phyloP scores from a whole-genome alignment of 1,140 invertebrate species.

The Gryllus bimaculatus region DNA sequence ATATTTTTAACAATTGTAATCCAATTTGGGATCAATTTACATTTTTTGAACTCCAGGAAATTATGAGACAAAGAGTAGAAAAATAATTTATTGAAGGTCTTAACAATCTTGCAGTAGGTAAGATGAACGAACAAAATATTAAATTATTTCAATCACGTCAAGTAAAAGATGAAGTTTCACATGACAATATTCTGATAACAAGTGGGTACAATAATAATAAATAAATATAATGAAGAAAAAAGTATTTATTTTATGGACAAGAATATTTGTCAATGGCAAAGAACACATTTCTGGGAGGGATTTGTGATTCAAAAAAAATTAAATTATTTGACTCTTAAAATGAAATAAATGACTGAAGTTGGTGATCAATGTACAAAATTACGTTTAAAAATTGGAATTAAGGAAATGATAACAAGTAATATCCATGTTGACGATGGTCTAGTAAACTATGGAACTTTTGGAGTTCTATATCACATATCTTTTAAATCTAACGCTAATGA shows the following conservation, averaged over 20 bases:
- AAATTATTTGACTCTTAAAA: too few species aligned
- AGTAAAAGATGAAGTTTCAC: not conserved
- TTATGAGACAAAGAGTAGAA: not conserved
- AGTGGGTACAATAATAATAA: too few species aligned
- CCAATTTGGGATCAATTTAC: not conserved
- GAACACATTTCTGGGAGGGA: too few species aligned
- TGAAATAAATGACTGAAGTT: too few species aligned
- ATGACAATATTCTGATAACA: not conserved
- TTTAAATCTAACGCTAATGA: too few species aligned
- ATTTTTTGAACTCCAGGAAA: not conserved
- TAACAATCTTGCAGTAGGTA: not conserved
- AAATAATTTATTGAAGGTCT: not conserved
- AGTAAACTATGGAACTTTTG: constrained; percentile 7
- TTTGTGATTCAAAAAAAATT: too few species aligned
- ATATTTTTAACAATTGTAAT: not conserved
- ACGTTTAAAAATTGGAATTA: not conserved
- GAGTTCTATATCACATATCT: not conserved
- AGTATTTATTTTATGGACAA: not conserved
- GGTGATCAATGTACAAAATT: too few species aligned
- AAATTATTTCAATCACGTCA: not conserved
- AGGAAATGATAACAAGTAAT: constrained; percentile 6
- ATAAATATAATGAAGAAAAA: not conserved
- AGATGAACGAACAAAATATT: not conserved
- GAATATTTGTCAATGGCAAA: not conserved
- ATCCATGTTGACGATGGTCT: constrained; percentile 8